phyloP scores from a whole-genome alignment of 2,113 vertebrate genomes.

The Tretioscincus oriximinensis region DNA sequence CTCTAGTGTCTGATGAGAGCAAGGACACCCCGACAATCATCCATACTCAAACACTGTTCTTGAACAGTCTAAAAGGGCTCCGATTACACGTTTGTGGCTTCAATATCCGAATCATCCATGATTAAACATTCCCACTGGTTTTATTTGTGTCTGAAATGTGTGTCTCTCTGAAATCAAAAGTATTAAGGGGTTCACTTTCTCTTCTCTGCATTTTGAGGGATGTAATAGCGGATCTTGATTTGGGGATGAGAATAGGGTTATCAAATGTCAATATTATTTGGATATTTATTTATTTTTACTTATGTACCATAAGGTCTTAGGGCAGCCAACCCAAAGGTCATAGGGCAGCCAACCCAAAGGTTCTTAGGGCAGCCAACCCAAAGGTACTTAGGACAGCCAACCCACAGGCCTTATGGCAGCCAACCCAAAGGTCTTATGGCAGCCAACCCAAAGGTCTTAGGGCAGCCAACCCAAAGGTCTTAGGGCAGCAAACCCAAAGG shows the following conservation, averaged over 20 bases:
- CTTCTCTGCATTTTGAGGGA: neutral
- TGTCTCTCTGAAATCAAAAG: constrained; percentile 52
- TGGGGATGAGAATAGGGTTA: neutral
- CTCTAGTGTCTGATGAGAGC: constrained; percentile 64
- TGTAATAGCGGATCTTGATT: neutral
- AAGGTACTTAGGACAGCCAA: too few species aligned
- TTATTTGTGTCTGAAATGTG: constrained; percentile 48
- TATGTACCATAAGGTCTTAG: too few species aligned
- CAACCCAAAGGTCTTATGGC: too few species aligned
- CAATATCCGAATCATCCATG: constrained; percentile 51
- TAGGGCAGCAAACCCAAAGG: too few species aligned
- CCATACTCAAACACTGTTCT: constrained; percentile 68
- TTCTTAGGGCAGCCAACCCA: too few species aligned
- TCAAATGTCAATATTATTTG: too few species aligned
- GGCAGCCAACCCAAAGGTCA: too few species aligned
- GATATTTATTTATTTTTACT: too few species aligned
- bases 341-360: too few species aligned
- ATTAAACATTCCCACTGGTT: constrained; percentile 64
- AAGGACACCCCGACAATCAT: constrained; percentile 79
- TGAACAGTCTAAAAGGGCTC: constrained; percentile 80
- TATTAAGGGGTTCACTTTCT: constrained; percentile 25
- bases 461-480: too few species aligned
- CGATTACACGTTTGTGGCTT: constrained; percentile 64
- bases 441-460: too few species aligned
- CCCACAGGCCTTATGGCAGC: too few species aligned